Conservation (phyloP, 2,113 vertebrate genomes). For the Glareola pratincola region DNA sequence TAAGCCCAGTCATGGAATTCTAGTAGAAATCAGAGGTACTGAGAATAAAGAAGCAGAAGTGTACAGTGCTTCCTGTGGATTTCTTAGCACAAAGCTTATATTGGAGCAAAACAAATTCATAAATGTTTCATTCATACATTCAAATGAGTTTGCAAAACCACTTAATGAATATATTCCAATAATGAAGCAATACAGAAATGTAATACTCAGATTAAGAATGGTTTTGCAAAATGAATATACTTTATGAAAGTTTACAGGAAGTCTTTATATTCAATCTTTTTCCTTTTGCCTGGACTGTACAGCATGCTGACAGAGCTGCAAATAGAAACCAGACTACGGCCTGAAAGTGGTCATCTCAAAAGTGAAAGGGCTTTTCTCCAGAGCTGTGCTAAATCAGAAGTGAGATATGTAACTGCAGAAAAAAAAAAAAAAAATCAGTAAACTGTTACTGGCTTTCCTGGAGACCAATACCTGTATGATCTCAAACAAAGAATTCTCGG, state of each 20-base stretch:
- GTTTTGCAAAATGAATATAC: neutral
- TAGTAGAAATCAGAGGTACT: neutral
- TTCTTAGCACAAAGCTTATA: neutral
- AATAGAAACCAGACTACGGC: neutral
- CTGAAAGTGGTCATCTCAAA: neutral
- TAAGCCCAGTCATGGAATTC: neutral
- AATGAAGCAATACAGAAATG: neutral
- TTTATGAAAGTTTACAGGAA: neutral
- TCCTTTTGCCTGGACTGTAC: neutral
- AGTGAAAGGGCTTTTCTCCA: neutral
- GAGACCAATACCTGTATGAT: neutral
- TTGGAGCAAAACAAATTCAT: neutral
- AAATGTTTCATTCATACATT: neutral
- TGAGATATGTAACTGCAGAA: fast-evolving
- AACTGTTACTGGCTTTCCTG: neutral
- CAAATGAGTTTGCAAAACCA: neutral
- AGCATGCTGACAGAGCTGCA: neutral
- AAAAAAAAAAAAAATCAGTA: neutral
- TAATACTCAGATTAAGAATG: neutral
- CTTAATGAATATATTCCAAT: neutral
- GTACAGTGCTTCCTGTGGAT: neutral
- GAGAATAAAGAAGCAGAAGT: neutral
- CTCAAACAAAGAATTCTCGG: neutral
- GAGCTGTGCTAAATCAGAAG: neutral
- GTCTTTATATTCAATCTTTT: neutral